Evolutionary conservation across 2,113 vertebrate genomes (phyloP).

Genomic region (Marmota monax): DNA sequence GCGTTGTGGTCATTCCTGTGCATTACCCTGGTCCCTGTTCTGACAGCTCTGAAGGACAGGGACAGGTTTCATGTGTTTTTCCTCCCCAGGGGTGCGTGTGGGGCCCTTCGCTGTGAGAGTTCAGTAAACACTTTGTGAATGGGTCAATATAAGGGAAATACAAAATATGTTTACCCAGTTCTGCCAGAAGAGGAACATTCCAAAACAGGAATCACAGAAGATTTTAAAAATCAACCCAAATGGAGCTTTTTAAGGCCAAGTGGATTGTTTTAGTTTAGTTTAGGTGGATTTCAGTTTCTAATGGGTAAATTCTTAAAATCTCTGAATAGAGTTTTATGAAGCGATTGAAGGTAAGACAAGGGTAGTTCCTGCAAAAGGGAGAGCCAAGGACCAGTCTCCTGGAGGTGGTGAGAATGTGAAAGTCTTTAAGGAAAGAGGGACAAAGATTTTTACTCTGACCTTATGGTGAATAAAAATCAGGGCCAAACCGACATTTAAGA

Average conservation of each 20-base stretch:
- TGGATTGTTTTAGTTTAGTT: neutral
- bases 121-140: neutral
- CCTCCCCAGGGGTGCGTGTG: neutral
- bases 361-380: neutral
- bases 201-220: neutral
- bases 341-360: neutral
- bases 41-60: neutral
- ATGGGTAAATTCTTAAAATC: neutral
- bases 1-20: fast-evolving
- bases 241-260: neutral
- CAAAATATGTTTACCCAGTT: neutral
- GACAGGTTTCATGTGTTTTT: neutral
- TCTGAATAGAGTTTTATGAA: neutral
- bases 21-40: neutral
- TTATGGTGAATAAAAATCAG: neutral
- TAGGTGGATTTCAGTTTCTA: neutral
- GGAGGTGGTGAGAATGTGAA: too few relatives aligned
- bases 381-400: neutral
- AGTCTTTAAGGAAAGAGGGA: neutral
- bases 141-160: neutral
- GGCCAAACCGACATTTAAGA: neutral
- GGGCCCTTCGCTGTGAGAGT: neutral
- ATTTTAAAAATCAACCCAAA: neutral
- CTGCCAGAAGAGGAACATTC: neutral
- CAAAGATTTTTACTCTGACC: neutral